These are phyloP conservation scores for Trogon surrucura DNA, from an alignment of 2,113 vertebrate genomes.

Conservation along the genomic window DNA sequence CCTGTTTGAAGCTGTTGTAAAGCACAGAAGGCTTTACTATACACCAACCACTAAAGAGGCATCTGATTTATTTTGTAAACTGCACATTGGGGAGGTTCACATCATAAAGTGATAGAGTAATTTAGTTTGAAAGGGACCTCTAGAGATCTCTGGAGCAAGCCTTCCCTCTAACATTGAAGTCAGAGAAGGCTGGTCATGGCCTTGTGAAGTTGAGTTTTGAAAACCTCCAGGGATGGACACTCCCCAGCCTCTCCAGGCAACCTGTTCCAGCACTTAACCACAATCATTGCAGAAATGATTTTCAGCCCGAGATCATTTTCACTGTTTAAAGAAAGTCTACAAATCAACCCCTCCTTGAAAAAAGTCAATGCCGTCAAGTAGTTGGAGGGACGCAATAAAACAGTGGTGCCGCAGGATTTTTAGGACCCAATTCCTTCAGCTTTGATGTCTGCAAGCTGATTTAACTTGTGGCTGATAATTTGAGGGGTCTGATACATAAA, in stretches of 20 bases:
- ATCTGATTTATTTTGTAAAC: background rate
- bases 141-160: background rate
- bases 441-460: background rate
- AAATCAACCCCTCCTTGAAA: background rate
- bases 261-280: background rate
- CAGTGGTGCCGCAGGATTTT: background rate
- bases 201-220: background rate
- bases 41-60: background rate
- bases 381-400: background rate
- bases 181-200: background rate
- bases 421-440: background rate
- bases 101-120: background rate
- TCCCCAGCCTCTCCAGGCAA: background rate
- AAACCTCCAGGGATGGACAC: background rate
- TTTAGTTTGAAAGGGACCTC: background rate
- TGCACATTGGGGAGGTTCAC: background rate
- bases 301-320: background rate
- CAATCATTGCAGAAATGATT: background rate
- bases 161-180: background rate
- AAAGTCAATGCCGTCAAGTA: background rate
- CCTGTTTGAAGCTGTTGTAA: background rate
- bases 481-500: background rate
- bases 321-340: background rate
- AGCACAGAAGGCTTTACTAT: conserved; percentile 28
- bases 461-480: background rate